These are phyloP conservation scores for Lasioglossum leucozonium DNA, from an alignment of 2,888 invertebrate species.

Conservation along the genomic window DNA sequence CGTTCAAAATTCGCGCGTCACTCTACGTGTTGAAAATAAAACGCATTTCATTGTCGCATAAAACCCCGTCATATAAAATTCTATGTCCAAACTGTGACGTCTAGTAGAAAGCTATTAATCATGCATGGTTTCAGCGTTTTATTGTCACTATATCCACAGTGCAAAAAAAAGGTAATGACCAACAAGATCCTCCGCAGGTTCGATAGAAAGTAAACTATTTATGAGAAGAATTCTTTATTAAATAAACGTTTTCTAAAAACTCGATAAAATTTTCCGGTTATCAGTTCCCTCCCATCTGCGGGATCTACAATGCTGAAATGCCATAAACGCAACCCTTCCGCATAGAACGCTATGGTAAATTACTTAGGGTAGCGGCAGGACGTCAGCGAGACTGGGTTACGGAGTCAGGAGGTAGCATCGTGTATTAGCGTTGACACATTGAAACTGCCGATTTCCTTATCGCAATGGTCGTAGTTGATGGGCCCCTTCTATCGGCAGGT, in stretches of 20 bases:
- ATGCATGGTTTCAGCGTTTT: background rate
- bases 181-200: background rate
- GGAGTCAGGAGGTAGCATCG: background rate
- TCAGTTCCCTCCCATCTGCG: background rate
- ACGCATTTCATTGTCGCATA: background rate
- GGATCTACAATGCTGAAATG: background rate
- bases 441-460: constrained; percentile 4
- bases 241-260: no score
- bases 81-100: background rate
- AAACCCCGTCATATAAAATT: background rate
- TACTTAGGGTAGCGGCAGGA: background rate
- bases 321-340: background rate
- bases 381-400: background rate
- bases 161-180: background rate
- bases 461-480: background rate
- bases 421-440: constrained; percentile 8
- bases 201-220: no score
- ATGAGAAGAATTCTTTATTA: no score
- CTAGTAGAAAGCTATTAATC: background rate
- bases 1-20: background rate
- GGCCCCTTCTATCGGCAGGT: background rate
- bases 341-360: background rate
- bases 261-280: no score
- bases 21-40: background rate
- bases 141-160: background rate